Evolutionary conservation across 2,888 invertebrate genomes (phyloP), one percentile per base, ranked within the genome.

Genomic region (Sinopyrophorus schimmeli): DNA sequence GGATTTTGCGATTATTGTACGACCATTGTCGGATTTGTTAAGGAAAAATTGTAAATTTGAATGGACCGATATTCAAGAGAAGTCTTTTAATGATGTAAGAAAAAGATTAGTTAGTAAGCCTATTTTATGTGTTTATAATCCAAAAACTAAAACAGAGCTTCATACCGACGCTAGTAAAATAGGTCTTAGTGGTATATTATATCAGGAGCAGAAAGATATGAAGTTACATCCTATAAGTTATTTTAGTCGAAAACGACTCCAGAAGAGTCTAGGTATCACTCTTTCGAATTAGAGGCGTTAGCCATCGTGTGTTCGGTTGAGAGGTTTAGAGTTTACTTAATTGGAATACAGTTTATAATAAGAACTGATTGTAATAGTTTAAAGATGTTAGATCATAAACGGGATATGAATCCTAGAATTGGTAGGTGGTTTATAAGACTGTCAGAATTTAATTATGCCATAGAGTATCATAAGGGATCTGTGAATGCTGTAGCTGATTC

Each of bases 71-170:
- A 37, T 34, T 20, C 54, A 63, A 39, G 17, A 34, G 16, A n/a
- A 34, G 7, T 56, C 61, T 9, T 59, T 63, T 47, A 6, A 57
- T 6, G 20, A 15, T 10, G 31, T 63, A 5, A 60, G 54, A 46
- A 24, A 40, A n/a, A 21, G 10, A 7, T 37, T 63, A 12, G 41
- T 30, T 4, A 12, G 10, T 3, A 7, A 50, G 27, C 62, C 61
- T 6, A 31, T 63, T 2, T 41, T 65, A 23, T 53, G 55, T 1
- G 54, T 64, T 16, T 63, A 58, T 30, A 35, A 61, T 27, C 50
- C 43, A 11, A 26, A 30, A 5, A 39, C 50, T 15, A 27, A 43
- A 18, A 63, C 59, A 1, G 59, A 60, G 30, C 2, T 62, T 7
- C 60, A 58, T 32, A 59, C 59, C 1, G 57, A 56, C 38, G 63